Conservation (phyloP, 1,140 invertebrate genomes). For the Mycetomoellerius zeteki region DNA sequence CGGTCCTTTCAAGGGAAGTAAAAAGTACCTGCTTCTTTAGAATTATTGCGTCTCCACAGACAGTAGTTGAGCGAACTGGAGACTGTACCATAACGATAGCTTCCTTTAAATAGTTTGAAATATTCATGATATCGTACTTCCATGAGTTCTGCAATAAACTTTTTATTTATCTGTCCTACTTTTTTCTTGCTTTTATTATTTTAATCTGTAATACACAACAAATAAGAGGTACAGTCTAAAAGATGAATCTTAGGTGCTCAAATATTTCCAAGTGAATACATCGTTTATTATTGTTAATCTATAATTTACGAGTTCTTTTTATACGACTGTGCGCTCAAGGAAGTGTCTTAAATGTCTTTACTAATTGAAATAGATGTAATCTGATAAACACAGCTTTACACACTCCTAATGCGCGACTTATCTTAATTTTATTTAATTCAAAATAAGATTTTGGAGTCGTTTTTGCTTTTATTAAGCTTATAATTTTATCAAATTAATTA, state of each 20-base stretch:
- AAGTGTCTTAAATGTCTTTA: not conserved
- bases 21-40: slow-evolving; percentile 41
- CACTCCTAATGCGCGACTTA: not conserved
- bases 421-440: not conserved
- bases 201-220: not conserved
- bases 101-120: slow-evolving; percentile 15
- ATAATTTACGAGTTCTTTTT: not conserved
- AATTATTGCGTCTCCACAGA: slow-evolving; percentile 43
- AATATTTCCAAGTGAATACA: too few species aligned
- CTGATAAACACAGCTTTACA: not conserved
- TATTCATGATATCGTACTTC: slow-evolving; percentile 35
- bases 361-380: not conserved
- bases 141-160: not conserved
- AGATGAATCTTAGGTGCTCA: too few species aligned
- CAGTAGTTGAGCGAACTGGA: not conserved
- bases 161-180: not conserved
- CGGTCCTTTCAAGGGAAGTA: not conserved
- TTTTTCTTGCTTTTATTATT: not conserved
- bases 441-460: not conserved
- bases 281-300: not conserved
- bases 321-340: not conserved
- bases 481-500: not conserved
- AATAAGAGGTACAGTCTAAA: too few species aligned
- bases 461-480: slow-evolving; percentile 2
- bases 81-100: not conserved